phyloP scores from a whole-genome alignment of 2,113 vertebrate genomes.

The human region GRCh38 chr3:89318001-89318500 shows the following conservation, averaged over 20 bases:
- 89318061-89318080: slow-evolving; percentile 70
- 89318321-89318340: neutral
- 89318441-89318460: neutral
- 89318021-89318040: slow-evolving; percentile 81
- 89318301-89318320: neutral
- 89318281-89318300: neutral
- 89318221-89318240: slow-evolving; percentile 51
- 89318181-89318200: slow-evolving; percentile 57
- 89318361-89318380: neutral
- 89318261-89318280: slow-evolving; percentile 16
- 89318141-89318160: slow-evolving; percentile 75
- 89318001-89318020: slow-evolving; percentile 78
- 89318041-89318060: slow-evolving; percentile 67
- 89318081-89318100: slow-evolving; percentile 65
- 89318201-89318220: slow-evolving; percentile 50
- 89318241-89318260: slow-evolving; percentile 29
- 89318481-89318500: neutral
- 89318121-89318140: slow-evolving; percentile 73
- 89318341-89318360: slow-evolving; percentile 1
- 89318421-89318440: neutral
- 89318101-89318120: slow-evolving; percentile 77
- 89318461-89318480: neutral
- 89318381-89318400: neutral
- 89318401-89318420: neutral
- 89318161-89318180: slow-evolving; percentile 74